Conservation (phyloP, 2,888 invertebrate genomes). For the Harpalus rubripes region DNA sequence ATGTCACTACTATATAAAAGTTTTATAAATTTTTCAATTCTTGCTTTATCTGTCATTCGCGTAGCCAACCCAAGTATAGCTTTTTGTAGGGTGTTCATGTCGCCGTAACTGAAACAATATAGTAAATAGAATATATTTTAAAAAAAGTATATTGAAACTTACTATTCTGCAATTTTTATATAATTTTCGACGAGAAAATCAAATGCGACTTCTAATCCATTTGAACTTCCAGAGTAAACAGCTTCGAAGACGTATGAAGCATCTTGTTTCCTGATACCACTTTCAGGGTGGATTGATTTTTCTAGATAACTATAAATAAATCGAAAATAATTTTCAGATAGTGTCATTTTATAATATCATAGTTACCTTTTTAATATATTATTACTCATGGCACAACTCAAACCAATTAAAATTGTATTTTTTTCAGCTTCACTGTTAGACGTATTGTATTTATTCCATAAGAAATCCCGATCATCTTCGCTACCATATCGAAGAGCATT, state of each 20-base stretch:
- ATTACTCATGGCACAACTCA: slow-evolving; percentile 84
- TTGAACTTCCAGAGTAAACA: slow-evolving; percentile 79
- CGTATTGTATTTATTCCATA: slow-evolving; percentile 81
- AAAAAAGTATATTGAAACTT: background rate
- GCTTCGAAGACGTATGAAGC: slow-evolving; percentile 76
- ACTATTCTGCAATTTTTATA: too few species aligned
- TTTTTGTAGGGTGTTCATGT: slow-evolving; percentile 77
- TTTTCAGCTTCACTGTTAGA: slow-evolving; percentile 85
- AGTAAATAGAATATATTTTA: background rate
- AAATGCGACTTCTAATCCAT: slow-evolving; percentile 79
- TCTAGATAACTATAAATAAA: slow-evolving; percentile 1
- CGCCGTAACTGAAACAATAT: slow-evolving; percentile 77
- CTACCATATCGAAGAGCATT: slow-evolving; percentile 84
- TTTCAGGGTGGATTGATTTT: slow-evolving; percentile 64
- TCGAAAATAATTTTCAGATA: background rate
- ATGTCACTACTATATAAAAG: background rate
- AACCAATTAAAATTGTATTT: slow-evolving; percentile 81
- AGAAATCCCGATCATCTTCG: slow-evolving; percentile 81
- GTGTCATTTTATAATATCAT: background rate
- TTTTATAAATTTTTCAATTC: slow-evolving; percentile 70
- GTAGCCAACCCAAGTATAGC: slow-evolving; percentile 72
- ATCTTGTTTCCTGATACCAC: slow-evolving; percentile 78
- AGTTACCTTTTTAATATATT: slow-evolving; percentile 80
- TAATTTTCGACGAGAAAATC: slow-evolving; percentile 77
- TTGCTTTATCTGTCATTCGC: slow-evolving; percentile 71